phyloP scores from a whole-genome alignment of 2,888 invertebrate genomes.

The Anticlea derivata region DNA sequence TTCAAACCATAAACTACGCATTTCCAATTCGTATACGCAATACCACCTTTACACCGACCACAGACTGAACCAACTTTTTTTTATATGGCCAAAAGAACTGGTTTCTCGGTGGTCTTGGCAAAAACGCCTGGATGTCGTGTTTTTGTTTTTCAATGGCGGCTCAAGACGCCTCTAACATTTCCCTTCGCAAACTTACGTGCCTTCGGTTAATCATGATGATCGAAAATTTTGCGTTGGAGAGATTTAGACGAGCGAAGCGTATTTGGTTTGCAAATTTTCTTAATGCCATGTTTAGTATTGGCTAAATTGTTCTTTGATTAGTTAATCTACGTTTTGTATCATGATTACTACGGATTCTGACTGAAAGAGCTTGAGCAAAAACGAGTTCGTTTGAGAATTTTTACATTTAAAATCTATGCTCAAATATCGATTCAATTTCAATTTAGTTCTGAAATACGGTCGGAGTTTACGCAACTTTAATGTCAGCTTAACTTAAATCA shows the following conservation, averaged over 20 bases:
- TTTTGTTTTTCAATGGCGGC: conserved; percentile 40
- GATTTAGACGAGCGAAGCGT: conserved; percentile 4
- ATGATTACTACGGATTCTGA: too few relatives aligned
- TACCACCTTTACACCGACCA: conserved; percentile 21
- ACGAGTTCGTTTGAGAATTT: too few relatives aligned
- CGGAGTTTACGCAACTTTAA: too few relatives aligned
- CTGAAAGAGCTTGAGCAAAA: too few relatives aligned
- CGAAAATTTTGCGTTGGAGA: conserved; percentile 16
- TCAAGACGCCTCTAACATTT: conserved; percentile 26
- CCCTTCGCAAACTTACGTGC: conserved; percentile 44
- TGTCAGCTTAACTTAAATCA: not conserved
- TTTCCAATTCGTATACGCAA: conserved; percentile 20
- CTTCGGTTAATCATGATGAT: conserved; percentile 38
- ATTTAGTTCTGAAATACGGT: too few relatives aligned
- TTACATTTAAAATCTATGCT: too few relatives aligned
- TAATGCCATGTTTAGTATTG: not conserved
- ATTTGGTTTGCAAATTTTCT: conserved; percentile 17
- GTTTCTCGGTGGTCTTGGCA: conserved; percentile 33
- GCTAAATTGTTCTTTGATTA: not conserved
- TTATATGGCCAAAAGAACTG: conserved; percentile 31
- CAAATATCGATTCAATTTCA: too few relatives aligned
- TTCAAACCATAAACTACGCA: conserved; percentile 11
- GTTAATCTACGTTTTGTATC: not conserved
- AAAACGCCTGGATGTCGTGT: conserved; percentile 32
- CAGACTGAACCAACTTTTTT: conserved; percentile 22